phyloP scores from a whole-genome alignment of 2,888 invertebrate genomes.

The Phrixothrix hirtus region DNA sequence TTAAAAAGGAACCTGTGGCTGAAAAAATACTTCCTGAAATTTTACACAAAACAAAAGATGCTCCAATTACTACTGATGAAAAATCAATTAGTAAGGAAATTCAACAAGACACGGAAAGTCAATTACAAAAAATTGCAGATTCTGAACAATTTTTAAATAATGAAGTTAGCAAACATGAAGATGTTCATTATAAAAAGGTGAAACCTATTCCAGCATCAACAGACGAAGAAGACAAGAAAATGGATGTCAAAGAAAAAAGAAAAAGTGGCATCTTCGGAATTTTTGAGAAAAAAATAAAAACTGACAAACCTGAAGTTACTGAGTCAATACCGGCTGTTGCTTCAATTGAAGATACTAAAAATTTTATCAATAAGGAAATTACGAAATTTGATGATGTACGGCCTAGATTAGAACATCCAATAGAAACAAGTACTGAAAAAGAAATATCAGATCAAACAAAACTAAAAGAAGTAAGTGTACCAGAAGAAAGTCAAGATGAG shows the following conservation, averaged over 20 bases:
- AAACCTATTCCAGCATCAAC: constrained; percentile 1
- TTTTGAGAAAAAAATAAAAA: constrained; percentile 11
- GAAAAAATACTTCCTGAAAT: not conserved
- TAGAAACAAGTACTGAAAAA: too few species aligned
- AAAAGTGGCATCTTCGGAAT: constrained; percentile 36
- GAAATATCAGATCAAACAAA: not conserved
- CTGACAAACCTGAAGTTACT: constrained; percentile 2
- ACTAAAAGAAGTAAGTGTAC: not conserved
- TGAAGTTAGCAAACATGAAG: constrained; percentile 33
- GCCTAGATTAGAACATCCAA: too few species aligned
- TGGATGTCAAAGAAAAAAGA: not conserved
- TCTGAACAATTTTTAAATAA: constrained; percentile 33
- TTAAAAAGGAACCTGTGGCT: not conserved
- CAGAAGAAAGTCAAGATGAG: not conserved
- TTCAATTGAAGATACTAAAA: constrained; percentile 34
- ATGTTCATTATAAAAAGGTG: constrained; percentile 11
- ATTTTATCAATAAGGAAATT: constrained; percentile 29
- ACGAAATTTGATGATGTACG: constrained; percentile 23
- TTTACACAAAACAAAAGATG: not conserved
- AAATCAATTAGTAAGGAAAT: not conserved
- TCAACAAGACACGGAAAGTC: not conserved
- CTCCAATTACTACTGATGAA: not conserved
- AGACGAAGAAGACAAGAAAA: constrained; percentile 8
- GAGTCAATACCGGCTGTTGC: constrained; percentile 22
- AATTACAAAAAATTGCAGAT: constrained; percentile 26